Base-by-base conservation (phyloP, 2,888 invertebrate genomes). In the Ochlodes sylvanus region DNA sequence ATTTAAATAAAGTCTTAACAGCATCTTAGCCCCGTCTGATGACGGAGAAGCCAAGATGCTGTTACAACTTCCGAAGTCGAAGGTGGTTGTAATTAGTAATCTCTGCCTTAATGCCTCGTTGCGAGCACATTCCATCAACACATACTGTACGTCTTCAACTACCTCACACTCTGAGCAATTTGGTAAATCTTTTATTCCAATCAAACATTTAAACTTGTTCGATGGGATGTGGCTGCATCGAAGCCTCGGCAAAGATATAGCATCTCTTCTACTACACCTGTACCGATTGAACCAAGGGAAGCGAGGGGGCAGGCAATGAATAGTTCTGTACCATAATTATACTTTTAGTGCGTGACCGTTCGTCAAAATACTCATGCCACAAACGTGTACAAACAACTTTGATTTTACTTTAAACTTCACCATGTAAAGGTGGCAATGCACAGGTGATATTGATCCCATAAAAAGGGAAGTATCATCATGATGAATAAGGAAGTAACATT, bases 351-450 rank as follows among this genome's bases (percentile, higher is more conserved):
- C 19, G 62, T 5, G 62, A 62, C 5, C 50, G 50, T 6, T 52
- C 38, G 21, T 62, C 38, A n/a, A 52, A 62, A n/a, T 62, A 62
- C 38, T 62, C 52, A 14, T 34, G 15, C 62, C 62, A 62, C n/a
- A 54, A 54, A 14, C n/a, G 27, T n/a, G 7, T 27, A 32, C 27
- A 54, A 19, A 2, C 10, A 3, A 50, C 50, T 41, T 56, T 47
- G 14, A 56, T n/a, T 10, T 17, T 21, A 54, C 38, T 21, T n/a
- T 54, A 15, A 7, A 62, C 12, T 12, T 62, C 62, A 32, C 52
- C 52, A 15, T 38, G 38, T n/a, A 62, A 7, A 10, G 52, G 62
- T n/a, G n/a, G n/a, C n/a, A n/a, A n/a, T n/a, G n/a, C n/a, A n/a
- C n/a, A n/a, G n/a, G n/a, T n/a, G n/a, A n/a, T n/a, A n/a, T n/a